Percentiles rank a stretch among this genome's conserved stretches.
phyloP scores from a whole-genome alignment of 2,113 vertebrate genomes.

The Crocuta crocuta region DNA sequence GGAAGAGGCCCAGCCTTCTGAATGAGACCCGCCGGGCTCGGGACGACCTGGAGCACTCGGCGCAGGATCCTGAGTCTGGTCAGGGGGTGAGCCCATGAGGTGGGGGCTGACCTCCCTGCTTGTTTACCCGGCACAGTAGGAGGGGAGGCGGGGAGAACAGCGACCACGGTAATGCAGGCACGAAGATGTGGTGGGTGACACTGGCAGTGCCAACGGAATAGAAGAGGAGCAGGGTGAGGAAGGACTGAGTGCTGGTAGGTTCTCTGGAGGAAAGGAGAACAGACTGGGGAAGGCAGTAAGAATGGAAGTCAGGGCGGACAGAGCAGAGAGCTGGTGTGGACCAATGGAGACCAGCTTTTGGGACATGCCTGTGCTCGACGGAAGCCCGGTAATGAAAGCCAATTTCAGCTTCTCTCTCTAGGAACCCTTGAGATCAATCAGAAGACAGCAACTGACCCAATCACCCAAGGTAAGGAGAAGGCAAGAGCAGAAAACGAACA shows the following conservation, averaged over 20 bases:
- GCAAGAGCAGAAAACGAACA: background rate
- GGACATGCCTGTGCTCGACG: background rate
- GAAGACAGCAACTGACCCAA: background rate
- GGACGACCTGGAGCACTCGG: background rate
- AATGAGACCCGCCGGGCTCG: rapidly evolving
- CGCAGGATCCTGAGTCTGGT: background rate
- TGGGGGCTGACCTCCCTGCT: background rate
- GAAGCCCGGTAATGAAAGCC: background rate
- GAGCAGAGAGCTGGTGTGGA: background rate
- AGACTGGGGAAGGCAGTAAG: background rate
- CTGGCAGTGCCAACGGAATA: background rate
- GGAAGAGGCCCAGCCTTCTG: background rate
- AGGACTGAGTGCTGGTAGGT: background rate
- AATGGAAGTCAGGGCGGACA: background rate
- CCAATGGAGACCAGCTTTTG: background rate
- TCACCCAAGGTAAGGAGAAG: background rate
- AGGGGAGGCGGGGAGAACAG: background rate
- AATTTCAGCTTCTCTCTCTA: conserved; percentile 20
- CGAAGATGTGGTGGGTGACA: background rate
- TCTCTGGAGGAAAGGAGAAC: background rate
- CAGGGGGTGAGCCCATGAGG: background rate
- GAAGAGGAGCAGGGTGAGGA: background rate
- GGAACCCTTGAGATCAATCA: background rate
- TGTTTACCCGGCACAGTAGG: background rate
- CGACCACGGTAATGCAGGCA: background rate